Evolutionary conservation across 2,888 invertebrate species (phyloP), one percentile per base, ranked within the genome.

Genomic region (Horisme vitalbata): DNA sequence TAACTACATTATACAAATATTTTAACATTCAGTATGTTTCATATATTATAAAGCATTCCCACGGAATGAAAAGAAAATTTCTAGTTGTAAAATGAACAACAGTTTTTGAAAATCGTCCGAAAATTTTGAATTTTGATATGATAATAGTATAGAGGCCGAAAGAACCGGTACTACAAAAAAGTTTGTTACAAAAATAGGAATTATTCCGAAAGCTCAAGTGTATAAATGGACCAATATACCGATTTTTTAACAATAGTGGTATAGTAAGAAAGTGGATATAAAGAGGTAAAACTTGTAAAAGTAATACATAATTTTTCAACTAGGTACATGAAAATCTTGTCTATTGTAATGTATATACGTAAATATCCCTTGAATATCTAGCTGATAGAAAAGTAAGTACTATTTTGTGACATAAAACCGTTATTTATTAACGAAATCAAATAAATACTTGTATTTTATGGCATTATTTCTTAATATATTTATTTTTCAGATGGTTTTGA

Each of bases 151-250:
- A 62, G 48, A 73, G 67, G 69, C 74, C 77, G 72, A 77, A 77
- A 75, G 65, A 63, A 59, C 72, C 49, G 38, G 48, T 49, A 75
- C 70, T 85, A 83, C 79, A 81, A 76, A 85, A n/a, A 83, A 80
- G 74, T 80, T 79, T 73, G 67, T 68, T 86, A 88, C 73, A 85
- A 86, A 88, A 88, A 88, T 86, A 88, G 80, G 79, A 84, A 75
- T 79, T 76, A 74, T 41, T 79, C 71, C 73, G 74, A 81, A 88
- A 88, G 86, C 83, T 88, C 86, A 83, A 85, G 80, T 81, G 68
- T 86, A 79, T 71, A 80, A 63, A 72, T 86, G 85, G 87, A 87
- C 86, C 85, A 74, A 83, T 73, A 65, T 67, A 63, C 44, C 44
- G 39, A 68, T 63, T 63, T 59, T 73, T 65, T 65, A 66, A 65